Base-by-base conservation (phyloP, 2,113 vertebrate species). In the Thryonomys swinderianus region DNA sequence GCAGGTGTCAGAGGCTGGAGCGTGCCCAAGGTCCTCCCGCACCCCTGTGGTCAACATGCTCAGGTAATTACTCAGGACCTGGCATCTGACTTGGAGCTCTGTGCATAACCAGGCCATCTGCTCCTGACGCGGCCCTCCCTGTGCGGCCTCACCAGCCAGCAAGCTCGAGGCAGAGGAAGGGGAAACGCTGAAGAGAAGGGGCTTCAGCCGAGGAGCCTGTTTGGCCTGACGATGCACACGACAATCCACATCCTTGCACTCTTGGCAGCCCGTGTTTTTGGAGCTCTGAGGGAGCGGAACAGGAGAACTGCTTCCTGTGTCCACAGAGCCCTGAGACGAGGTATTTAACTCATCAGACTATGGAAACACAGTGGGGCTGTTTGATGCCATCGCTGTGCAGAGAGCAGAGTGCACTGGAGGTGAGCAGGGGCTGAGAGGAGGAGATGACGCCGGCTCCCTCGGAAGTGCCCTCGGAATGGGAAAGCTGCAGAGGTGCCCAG, bases 331-430 rank as follows among this genome's bases (percentile, higher is more conserved):
- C 23, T 10, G 45, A 82, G 85, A 86, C 66, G 85, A 92, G 79
- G 88, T n/a, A 64, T 80, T 91, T 85, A 45, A 78, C 64, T 86
- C 92, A 88, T 95, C 92, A 88, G 92, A 85, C 32, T 62, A 80
- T 34, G 53, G 82, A 97, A 88, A 61, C 83, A 45, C 51, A 73
- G 88, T 64, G 93, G 85, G 96, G 95, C 92, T 88, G 94, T 96
- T 85, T n/a, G 90, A 92, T 90, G 78, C 84, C 87, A 67, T 91
- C 45, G 62, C 76, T 53, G 81, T 37, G 45, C 0, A 3, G 48
- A 83, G 20, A 94, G n/a, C 84, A 87, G 48, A 14, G 40, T 73
- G 88, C 85, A 83, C 51, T 8, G 20, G 27, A 83, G 81, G 12
- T n/a, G 81, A 84, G 57, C 74, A 62, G 76, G 67, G 34, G 32